phyloP scores from a whole-genome alignment of 2,113 vertebrate genomes.

The Cebus imitator region DNA sequence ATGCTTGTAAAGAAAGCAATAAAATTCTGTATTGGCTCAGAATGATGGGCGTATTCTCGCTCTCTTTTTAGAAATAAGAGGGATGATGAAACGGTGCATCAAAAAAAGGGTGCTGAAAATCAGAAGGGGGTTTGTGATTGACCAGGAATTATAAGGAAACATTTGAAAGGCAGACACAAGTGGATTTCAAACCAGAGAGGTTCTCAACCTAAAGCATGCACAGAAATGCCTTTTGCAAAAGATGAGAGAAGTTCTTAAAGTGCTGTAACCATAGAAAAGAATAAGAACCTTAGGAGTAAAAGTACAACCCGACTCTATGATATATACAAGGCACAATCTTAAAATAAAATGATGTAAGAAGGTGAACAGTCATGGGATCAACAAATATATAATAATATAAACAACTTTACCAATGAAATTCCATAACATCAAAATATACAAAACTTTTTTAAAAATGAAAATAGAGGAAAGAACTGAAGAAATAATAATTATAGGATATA shows the following conservation, averaged over 20 bases:
- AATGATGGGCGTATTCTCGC: not conserved
- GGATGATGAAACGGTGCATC: not conserved
- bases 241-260: not conserved
- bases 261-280: accelerated
- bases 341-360: not conserved
- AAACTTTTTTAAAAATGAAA: not conserved
- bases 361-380: not conserved
- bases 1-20: not conserved
- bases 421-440: not conserved
- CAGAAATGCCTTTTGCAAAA: not conserved
- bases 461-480: not conserved
- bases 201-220: not conserved
- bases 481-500: not conserved
- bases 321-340: too few species aligned
- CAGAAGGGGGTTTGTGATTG: not conserved
- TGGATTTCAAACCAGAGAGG: not conserved
- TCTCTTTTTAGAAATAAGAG: not conserved
- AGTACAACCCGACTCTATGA: not conserved
- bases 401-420: not conserved
- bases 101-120: not conserved
- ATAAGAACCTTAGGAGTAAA: not conserved
- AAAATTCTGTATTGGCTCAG: not conserved
- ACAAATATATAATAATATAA: not conserved
- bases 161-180: not conserved
- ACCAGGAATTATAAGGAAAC: not conserved